Evolutionary conservation across 2,113 vertebrate species (phyloP).

Genomic region (Hylia prasina): DNA sequence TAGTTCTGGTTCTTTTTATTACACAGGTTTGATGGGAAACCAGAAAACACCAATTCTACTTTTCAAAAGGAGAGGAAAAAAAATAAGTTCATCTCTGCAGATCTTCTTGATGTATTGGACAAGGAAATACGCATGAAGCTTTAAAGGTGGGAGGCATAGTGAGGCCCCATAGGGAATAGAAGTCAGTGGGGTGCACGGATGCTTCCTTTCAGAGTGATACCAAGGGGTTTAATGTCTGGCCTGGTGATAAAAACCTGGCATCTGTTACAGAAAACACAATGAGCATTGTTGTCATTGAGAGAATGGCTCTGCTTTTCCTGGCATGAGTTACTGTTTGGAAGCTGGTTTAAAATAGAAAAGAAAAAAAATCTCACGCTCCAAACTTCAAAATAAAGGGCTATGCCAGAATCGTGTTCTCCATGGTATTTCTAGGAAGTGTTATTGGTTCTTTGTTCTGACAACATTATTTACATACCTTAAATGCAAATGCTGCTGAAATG

Average conservation of each 20-base stretch:
- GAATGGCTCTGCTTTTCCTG: constrained; percentile 76
- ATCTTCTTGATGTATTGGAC: not conserved
- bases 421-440: constrained; percentile 56
- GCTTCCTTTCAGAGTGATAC: constrained; percentile 57
- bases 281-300: constrained; percentile 73
- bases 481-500: not conserved
- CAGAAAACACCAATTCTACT: not conserved
- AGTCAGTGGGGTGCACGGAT: constrained; percentile 26
- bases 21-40: not conserved
- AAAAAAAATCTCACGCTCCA: constrained; percentile 47
- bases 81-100: not conserved
- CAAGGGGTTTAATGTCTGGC: constrained; percentile 69
- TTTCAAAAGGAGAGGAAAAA: not conserved
- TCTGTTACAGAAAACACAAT: constrained; percentile 67
- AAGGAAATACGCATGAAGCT: constrained; percentile 23
- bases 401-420: constrained; percentile 22
- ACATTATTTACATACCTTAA: constrained; percentile 29
- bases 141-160: constrained; percentile 6
- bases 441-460: constrained; percentile 39
- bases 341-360: constrained; percentile 67
- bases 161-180: not conserved
- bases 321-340: constrained; percentile 66
- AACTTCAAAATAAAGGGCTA: constrained; percentile 25
- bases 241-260: constrained; percentile 70
- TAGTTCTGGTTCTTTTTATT: not conserved